Conservation (phyloP, 2,797 vertebrate species). For the Fistularia tabacaria region DNA sequence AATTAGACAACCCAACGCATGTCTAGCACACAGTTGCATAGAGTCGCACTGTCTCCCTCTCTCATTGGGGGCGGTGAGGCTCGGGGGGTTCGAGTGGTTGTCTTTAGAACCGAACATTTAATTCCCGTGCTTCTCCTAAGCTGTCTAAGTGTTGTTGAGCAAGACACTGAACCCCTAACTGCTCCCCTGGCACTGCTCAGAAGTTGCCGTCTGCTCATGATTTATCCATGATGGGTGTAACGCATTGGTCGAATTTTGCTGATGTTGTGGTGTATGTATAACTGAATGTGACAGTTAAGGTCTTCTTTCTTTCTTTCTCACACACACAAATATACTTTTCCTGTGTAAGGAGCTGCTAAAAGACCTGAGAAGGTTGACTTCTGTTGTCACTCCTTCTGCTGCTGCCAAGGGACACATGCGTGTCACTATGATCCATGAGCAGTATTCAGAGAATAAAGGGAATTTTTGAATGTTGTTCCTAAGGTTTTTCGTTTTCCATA, state of each 20-base stretch:
- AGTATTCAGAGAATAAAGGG: slow-evolving; percentile 66
- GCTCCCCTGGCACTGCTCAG: too few relatives aligned
- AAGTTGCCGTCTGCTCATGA: too few relatives aligned
- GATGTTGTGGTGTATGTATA: neutral
- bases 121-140: too few relatives aligned
- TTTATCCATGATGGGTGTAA: too few relatives aligned
- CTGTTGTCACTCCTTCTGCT: slow-evolving; percentile 49
- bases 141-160: too few relatives aligned
- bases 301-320: neutral
- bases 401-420: slow-evolving; percentile 49
- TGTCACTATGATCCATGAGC: slow-evolving; percentile 48
- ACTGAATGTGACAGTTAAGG: too few relatives aligned
- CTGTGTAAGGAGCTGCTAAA: slow-evolving; percentile 64
- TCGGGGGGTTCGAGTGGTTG: too few relatives aligned
- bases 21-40: slow-evolving; percentile 64
- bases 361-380: slow-evolving; percentile 48
- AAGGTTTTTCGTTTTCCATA: slow-evolving; percentile 49
- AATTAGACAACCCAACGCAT: slow-evolving; percentile 90
- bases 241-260: too few relatives aligned
- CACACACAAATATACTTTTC: slow-evolving; percentile 23
- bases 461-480: slow-evolving; percentile 65
- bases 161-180: too few relatives aligned
- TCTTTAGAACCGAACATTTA: too few relatives aligned
- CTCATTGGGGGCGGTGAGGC: too few relatives aligned
- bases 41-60: too few relatives aligned